Conservation (phyloP, 2,888 invertebrate genomes). For the Corythucha ciliata region DNA sequence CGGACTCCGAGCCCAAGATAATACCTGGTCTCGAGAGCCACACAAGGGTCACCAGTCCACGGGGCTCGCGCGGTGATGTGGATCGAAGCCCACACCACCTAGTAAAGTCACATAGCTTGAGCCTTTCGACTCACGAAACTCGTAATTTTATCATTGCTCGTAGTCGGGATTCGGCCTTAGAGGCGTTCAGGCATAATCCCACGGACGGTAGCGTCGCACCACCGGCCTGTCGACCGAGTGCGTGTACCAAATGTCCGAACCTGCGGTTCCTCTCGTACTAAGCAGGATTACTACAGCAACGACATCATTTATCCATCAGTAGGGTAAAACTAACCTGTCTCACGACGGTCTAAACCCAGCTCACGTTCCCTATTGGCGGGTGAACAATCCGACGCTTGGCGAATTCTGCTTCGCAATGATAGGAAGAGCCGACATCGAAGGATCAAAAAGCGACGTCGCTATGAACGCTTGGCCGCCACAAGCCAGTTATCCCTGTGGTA, state of each 20-base stretch:
- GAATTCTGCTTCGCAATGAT: slow-evolving; percentile 52
- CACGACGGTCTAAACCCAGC: slow-evolving; percentile 54
- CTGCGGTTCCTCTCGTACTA: slow-evolving; percentile 51
- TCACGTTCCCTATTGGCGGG: slow-evolving; percentile 42
- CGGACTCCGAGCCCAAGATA: too few species aligned
- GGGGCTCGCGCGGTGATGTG: too few species aligned
- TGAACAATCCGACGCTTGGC: slow-evolving; percentile 64
- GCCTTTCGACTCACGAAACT: too few species aligned
- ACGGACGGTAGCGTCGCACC: slow-evolving; percentile 58
- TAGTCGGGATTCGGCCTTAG: slow-evolving; percentile 55
- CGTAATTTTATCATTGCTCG: slow-evolving; percentile 45
- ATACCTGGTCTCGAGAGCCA: too few species aligned
- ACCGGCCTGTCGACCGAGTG: slow-evolving; percentile 54
- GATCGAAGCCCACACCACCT: too few species aligned
- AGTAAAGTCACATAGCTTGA: too few species aligned
- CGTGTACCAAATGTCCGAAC: slow-evolving; percentile 53
- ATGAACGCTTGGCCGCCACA: slow-evolving; percentile 55
- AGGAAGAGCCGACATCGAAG: slow-evolving; percentile 38
- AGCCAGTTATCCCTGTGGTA: slow-evolving; percentile 62
- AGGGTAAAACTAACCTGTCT: slow-evolving; percentile 55
- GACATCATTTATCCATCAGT: slow-evolving; percentile 48
- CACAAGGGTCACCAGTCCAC: too few species aligned
- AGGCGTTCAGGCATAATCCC: slow-evolving; percentile 54
- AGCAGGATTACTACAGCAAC: slow-evolving; percentile 45
- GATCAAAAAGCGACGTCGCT: slow-evolving; percentile 59